Conservation (phyloP, 35 echinoderm and acorn worm species). For the Ptychodera flava region DNA sequence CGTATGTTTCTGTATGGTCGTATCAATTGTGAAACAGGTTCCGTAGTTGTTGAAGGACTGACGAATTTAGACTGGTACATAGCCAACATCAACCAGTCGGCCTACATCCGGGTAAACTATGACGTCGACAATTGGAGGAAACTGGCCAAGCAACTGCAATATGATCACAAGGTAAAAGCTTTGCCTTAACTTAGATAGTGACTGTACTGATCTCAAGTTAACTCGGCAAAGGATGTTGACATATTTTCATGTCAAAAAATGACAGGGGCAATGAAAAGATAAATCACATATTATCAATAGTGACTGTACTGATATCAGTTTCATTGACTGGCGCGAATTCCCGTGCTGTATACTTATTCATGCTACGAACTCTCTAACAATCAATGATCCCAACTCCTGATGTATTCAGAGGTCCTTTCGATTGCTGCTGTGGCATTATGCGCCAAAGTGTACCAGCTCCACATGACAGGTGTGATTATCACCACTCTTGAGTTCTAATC, state of each 20-base stretch:
- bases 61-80: conserved; percentile 38
- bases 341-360: not conserved
- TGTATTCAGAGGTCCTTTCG: too few species aligned
- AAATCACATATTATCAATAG: not conserved
- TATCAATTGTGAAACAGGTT: not conserved
- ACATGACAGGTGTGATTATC: not conserved
- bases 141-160: conserved; percentile 24
- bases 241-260: not conserved
- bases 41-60: not conserved
- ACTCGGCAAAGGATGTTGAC: not conserved
- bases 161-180: not conserved
- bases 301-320: not conserved
- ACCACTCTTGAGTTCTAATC: not conserved
- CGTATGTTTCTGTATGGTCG: too few species aligned
- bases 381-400: not conserved
- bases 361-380: not conserved
- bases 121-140: conserved; percentile 53
- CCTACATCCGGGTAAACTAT: conserved; percentile 81
- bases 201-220: not conserved
- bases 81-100: conserved; percentile 54
- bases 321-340: not conserved
- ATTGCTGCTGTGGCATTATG: too few species aligned
- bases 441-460: not conserved
- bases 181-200: not conserved
- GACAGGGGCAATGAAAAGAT: not conserved